These are phyloP conservation scores for Bubo blakistoni DNA, from an alignment of 2,113 vertebrate genomes.

Conservation along the genomic window DNA sequence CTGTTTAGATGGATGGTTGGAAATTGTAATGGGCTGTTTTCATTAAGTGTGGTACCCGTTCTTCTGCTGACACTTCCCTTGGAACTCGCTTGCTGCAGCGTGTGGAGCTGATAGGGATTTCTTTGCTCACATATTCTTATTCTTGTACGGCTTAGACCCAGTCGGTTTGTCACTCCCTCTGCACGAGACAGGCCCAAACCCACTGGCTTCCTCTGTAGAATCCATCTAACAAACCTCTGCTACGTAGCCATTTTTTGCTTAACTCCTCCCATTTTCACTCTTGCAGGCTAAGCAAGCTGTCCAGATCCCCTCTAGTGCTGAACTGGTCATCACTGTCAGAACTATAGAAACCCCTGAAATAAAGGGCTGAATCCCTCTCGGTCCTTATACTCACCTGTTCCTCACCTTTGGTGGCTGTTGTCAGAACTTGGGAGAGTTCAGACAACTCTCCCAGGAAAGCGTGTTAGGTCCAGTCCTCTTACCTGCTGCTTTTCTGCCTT, in stretches of 20 bases:
- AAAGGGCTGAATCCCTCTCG: not conserved
- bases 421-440: not conserved
- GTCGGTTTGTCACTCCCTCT: conserved; percentile 21
- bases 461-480: not conserved
- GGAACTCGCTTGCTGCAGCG: not conserved
- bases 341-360: not conserved
- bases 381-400: not conserved
- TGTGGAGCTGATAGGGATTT: conserved; percentile 18
- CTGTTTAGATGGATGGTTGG: not conserved
- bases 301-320: not conserved
- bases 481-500: not conserved
- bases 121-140: not conserved
- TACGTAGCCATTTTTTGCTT: not conserved
- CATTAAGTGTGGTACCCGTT: not conserved
- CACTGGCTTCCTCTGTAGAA: not conserved
- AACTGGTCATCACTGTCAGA: not conserved
- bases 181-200: not conserved
- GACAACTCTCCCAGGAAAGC: not conserved
- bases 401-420: not conserved
- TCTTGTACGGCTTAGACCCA: not conserved
- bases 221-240: not conserved
- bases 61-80: not conserved
- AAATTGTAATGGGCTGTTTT: conserved; percentile 3
- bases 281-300: not conserved
- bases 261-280: not conserved